Evolutionary conservation across 2,797 vertebrate species (phyloP), one percentile per base, ranked within the genome.

Genomic region (Coilia nasus): DNA sequence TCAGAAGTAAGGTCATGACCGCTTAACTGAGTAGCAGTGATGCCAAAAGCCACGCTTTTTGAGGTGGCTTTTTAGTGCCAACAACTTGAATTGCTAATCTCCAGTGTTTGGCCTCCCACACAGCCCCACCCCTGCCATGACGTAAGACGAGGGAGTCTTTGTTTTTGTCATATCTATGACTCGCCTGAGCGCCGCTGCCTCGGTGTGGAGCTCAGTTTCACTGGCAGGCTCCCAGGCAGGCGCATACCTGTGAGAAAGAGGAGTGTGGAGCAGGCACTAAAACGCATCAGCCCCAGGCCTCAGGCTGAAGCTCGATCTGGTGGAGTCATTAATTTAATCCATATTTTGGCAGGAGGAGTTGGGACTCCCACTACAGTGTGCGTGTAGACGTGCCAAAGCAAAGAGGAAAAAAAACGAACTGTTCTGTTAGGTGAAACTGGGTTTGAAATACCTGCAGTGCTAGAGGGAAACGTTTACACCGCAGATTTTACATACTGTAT

Each of bases 251-350:
- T 35, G 67, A 35, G 35, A 78, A 35, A 75, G 28, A 41, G 15
- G 71, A 78, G 35, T 78, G 35, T 44, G 19, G 71, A 21, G 44
- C 35, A 6, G 17, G 17, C 31, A 21, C 31, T 78, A 21, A 78
- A 78, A 78, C 7, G 35, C 19, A 78, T 44, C 71, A 44, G 35
- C 35, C 71, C 17, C 19, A 21, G 35, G 44, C 71, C 50, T 54
- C 50, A 54, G 50, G 50, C 50, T 78, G 6, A 15, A 78, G 71
- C 17, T 31, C 19, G 71, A 41, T 78, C 31, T 44, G 31, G 71
- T 78, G 71, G 35, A 44, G 71, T 44, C 71, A 78, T 78, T 78
- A 44, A 78, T 78, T 78, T 44, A 78, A 78, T 78, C 71, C 35
- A 78, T 44, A 78, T 78, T 78, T 78, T 78, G 71, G 71, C 71